These are phyloP conservation scores for Andricus quercusramuli DNA, from an alignment of 2,888 invertebrate species.

Conservation along the genomic window DNA sequence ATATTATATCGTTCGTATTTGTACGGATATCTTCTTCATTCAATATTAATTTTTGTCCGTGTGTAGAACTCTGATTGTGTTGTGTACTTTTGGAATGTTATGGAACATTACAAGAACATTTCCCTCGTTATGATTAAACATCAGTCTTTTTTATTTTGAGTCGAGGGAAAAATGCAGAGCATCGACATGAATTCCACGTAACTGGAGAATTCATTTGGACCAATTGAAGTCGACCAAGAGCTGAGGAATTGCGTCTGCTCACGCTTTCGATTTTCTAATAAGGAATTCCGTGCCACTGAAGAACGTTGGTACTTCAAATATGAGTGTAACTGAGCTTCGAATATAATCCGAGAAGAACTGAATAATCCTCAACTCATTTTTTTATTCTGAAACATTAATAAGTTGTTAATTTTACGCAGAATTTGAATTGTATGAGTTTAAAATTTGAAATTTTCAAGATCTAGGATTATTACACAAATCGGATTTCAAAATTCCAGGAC, in stretches of 20 bases:
- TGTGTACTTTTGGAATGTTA: not conserved
- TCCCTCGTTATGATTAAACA: not conserved
- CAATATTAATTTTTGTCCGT: too few species aligned
- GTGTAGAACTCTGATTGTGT: not conserved
- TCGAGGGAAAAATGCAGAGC: slow-evolving; percentile 9
- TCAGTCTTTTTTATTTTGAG: not conserved
- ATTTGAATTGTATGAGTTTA: too few species aligned
- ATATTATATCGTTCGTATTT: too few species aligned
- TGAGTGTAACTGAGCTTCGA: not conserved
- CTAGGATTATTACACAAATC: too few species aligned
- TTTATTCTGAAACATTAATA: too few species aligned
- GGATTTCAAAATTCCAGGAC: too few species aligned
- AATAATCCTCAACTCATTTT: not conserved
- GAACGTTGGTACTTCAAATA: slow-evolving; percentile 5
- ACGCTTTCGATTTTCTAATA: not conserved
- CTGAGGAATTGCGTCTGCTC: slow-evolving; percentile 4
- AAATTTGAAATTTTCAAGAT: too few species aligned
- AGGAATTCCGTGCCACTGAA: slow-evolving; percentile 13
- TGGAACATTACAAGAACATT: not conserved
- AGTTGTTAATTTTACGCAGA: too few species aligned
- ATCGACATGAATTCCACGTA: slow-evolving; percentile 36
- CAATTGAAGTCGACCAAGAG: slow-evolving; percentile 24
- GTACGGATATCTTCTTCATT: too few species aligned
- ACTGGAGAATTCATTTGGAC: slow-evolving; percentile 15
- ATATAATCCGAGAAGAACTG: not conserved